Conservation (phyloP, 2,888 invertebrate species). For the Pomacea canaliculata region DNA sequence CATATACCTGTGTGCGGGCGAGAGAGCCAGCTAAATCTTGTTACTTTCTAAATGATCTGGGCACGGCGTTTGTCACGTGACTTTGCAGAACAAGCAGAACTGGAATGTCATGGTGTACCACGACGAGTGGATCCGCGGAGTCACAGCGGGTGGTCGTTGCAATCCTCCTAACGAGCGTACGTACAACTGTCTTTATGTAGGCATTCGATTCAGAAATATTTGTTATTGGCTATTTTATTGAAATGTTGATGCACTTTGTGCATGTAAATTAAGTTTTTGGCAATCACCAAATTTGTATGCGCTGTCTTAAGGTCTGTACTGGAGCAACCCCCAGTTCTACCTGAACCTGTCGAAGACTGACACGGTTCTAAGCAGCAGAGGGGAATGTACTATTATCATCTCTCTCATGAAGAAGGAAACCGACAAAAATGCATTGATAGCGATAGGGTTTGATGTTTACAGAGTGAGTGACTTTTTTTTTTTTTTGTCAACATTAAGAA, state of each 20-base stretch:
- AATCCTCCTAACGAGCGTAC: conserved; percentile 73
- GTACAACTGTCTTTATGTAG: neutral
- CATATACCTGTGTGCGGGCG: no score
- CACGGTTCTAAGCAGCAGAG: conserved; percentile 76
- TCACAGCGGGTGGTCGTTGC: conserved; percentile 95
- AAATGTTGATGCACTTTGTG: no score
- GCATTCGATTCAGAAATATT: no score
- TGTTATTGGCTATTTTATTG: no score
- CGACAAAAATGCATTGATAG: conserved; percentile 85
- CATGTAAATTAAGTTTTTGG: no score
- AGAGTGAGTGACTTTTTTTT: conserved; percentile 73
- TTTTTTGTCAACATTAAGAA: no score
- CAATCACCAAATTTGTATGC: no score
- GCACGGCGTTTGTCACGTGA: neutral
- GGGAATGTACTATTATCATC: conserved; percentile 92
- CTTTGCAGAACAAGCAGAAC: conserved; percentile 37
- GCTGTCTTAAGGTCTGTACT: conserved; percentile 65
- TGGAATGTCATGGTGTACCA: conserved; percentile 96
- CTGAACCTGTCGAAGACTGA: conserved; percentile 62
- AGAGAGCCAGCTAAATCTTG: no score
- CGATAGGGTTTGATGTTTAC: conserved; percentile 95
- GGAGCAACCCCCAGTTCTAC: conserved; percentile 67
- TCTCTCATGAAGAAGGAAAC: conserved; percentile 91
- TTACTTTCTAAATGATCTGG: no score
- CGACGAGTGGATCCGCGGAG: conserved; percentile 91